Base-by-base conservation (phyloP, 1,140 invertebrate genomes). In the Drosophila tropicalis region DNA sequence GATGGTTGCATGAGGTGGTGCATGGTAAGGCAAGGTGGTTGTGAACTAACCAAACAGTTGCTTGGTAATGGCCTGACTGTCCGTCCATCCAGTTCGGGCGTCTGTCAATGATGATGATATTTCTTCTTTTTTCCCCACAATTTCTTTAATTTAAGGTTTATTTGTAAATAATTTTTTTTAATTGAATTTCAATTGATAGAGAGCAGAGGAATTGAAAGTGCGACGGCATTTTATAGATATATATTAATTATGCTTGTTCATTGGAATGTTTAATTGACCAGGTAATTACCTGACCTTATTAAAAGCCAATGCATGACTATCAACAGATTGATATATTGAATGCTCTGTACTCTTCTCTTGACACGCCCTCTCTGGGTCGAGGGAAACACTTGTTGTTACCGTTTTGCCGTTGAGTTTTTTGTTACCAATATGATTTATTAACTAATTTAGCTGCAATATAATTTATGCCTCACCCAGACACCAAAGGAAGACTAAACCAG, bases 361-460 rank as follows among this genome's bases (percentile, higher is more conserved):
- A 2, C 12, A 12, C 12, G 36, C 12, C 36, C 12, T 5, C 12
- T 13, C 36, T 5, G 0, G 29, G 29, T 12, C 36, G 10, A 13
- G 3, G 3, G 19, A 51, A 51, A 51, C 44, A 51, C 44, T 51
- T 51, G 62, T 70, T 67, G 25, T 47, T 61, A 64, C 22, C 19
- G 63, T 22, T 51, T 12, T 19, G 2, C 3, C 13, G 36, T 39
- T 39, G 36, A 39, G 12, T 39, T 51, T 51, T 51, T 51, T 51
- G 17, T n/a, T 51, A 51, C 44, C 44, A 51, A 51, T 51, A 69
- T 86, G 82, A 86, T 86, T 86, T 86, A 86, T 86, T 81, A 81
- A 78, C 82, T 72, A 79, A 86, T 81, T 86, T 81, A 74, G 69
- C 71, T 51, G 71, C 78, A 67, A 68, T 76, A 79, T 86, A 76